Base-by-base conservation (phyloP, 2,888 invertebrate genomes). In the Drosophila leonis region DNA sequence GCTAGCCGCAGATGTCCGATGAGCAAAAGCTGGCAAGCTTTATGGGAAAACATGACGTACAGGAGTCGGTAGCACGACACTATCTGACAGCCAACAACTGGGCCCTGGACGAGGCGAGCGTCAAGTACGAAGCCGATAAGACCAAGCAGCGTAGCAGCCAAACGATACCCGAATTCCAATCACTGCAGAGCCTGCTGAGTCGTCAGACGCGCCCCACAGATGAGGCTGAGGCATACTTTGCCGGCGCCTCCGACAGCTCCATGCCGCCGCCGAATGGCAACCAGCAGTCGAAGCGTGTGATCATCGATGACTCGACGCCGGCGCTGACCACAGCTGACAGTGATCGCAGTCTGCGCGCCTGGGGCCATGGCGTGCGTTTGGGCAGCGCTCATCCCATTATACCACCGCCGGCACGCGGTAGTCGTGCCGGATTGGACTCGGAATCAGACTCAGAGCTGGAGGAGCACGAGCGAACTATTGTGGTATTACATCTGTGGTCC, bases 301-400 rank as follows among this genome's bases (percentile, higher is more conserved):
- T 68, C 18, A 71, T 77, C 6, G 70, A 72, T 0, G 51, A 69
- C 55, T 88, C 86, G 0, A 90, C 86, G 1, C 90, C 83, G 5
- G 81, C 90, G 1, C 37, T 90, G 39, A 88, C 90, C n/a, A 74
- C 65, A 5, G 69, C 62, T 7, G 79, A 77, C 20, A 86, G 86
- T 60, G 79, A 83, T 33, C 86, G 79, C 8, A 90, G 86, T 41
- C 6, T 90, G 54, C 67, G 76, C 0, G 65, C 77, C 24, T 86
- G 86, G 86, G 86, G 90, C 0, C 75, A 68, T 33, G 90, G 90
- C 1, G 52, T 64, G 0, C 73, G 71, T 0, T 44, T 90, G 56
- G 90, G 83, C 44, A 86, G 86, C 18, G 83, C 83, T 2, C 81
- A 84, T 67, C 82, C 84, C 8, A 79, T 84, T 7, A 75, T 57